Conservation (phyloP, 2,797 vertebrate genomes). For the Periophthalmus magnuspinnatus region DNA sequence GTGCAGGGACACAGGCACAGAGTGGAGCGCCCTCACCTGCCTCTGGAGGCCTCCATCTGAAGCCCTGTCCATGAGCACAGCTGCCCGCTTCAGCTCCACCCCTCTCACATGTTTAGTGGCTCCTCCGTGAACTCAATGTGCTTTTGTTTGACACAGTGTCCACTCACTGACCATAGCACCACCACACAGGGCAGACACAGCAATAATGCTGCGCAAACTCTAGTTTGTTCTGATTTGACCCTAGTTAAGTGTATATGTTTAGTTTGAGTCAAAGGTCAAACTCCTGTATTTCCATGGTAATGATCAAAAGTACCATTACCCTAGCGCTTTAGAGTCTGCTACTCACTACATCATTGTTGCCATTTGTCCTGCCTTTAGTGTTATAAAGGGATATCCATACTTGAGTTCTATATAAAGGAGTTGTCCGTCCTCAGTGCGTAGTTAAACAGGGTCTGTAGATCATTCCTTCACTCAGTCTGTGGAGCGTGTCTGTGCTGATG, state of each 20-base stretch:
- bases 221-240: background rate
- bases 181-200: conserved; percentile 1
- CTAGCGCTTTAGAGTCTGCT: background rate
- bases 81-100: conserved; percentile 54
- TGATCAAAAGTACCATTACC: background rate
- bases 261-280: conserved; percentile 1
- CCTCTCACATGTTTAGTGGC: background rate
- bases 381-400: background rate
- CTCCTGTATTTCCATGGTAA: conserved; percentile 3
- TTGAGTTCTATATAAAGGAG: background rate
- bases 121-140: conserved; percentile 5
- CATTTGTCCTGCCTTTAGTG: background rate
- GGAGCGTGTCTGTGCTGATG: background rate
- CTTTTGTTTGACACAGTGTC: background rate
- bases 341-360: background rate
- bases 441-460: background rate
- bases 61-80: conserved; percentile 32
- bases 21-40: conserved; percentile 64
- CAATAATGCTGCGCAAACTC: conserved; percentile 10
- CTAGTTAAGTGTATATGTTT: background rate
- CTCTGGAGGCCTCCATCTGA: conserved; percentile 63
- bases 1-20: conserved; percentile 65
- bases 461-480: background rate
- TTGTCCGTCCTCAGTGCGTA: background rate
- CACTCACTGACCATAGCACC: background rate